These are phyloP conservation scores for Ophion ventricosus DNA, from an alignment of 2,888 invertebrate species.

Conservation along the genomic window DNA sequence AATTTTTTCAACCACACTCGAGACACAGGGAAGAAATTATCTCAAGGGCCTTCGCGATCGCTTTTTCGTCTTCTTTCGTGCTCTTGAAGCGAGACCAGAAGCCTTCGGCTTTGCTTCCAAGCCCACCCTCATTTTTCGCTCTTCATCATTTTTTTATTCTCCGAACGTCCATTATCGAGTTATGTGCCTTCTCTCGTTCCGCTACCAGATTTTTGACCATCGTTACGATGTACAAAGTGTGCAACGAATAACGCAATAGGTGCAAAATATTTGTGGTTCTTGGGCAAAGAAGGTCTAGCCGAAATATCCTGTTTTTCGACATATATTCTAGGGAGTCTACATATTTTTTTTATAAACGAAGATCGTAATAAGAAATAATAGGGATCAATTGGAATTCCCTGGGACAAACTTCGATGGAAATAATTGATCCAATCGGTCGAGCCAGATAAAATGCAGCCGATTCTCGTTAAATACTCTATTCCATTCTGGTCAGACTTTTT, in stretches of 20 bases:
- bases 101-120: constrained; percentile 32
- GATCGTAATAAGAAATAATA: background rate
- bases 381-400: background rate
- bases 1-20: constrained; percentile 61
- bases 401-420: background rate
- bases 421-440: background rate
- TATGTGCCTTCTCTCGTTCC: constrained; percentile 74
- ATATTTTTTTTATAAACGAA: background rate
- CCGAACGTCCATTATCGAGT: constrained; percentile 74
- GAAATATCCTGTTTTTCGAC: background rate
- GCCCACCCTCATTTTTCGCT: constrained; percentile 58
- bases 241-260: background rate
- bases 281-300: background rate
- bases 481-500: too few relatives aligned
- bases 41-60: constrained; percentile 44
- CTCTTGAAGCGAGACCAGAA: constrained; percentile 47
- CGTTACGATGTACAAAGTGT: constrained; percentile 10
- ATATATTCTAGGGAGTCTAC: background rate
- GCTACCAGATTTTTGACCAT: constrained; percentile 71
- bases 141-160: constrained; percentile 67
- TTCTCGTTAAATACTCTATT: background rate
- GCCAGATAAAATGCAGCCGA: background rate
- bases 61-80: constrained; percentile 36
- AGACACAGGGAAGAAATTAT: constrained; percentile 46
- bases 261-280: background rate